Base-by-base conservation (phyloP, 1,140 invertebrate species). In the Atta texana region DNA sequence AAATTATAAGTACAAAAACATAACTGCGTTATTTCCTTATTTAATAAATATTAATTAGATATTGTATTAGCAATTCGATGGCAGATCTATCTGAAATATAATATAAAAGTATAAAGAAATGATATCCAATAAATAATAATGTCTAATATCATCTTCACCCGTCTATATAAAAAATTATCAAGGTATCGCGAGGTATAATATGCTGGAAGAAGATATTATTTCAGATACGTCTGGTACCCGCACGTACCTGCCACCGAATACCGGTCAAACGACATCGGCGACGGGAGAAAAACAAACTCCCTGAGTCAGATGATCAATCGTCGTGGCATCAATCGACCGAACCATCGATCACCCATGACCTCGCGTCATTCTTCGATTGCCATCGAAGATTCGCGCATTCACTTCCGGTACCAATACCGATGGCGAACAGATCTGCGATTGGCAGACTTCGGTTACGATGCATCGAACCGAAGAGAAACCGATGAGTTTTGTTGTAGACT, bases 311-410 rank as follows among this genome's bases (percentile, higher is more conserved):
- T 88, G 89, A 90, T 90, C 88, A 80, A 90, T 90, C 55, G 77
- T 66, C 64, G 63, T 39, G 14, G 77, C 44, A 51, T 39, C 82
- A 55, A 88, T 90, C 71, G 66, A 49, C 34, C 24, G 55, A 53
- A 61, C 66, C 76, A 90, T 90, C 87, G 87, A 91, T 91, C 89
- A 91, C 80, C 12, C 14, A 66, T 69, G 87, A 90, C 74, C 89
- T 82, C 86, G 55, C 63, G 88, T 90, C 88, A 85, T 89, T 44
- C 77, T 34, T 34, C 68, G 21, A n/a, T 72, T 49, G 51, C 49
- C 66, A 28, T 81, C 75, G 71, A 53, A 74, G 81, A 57, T 80
- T 8, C 34, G 66, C 71, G 8, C 72, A 28, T 31, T 84, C 55
- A 61, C 55, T 90, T 90, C 89, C 89, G 85, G 86, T 87, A 85